These are phyloP conservation scores for Meda fulgida DNA, from an alignment of 2,797 vertebrate genomes.

Conservation along the genomic window DNA sequence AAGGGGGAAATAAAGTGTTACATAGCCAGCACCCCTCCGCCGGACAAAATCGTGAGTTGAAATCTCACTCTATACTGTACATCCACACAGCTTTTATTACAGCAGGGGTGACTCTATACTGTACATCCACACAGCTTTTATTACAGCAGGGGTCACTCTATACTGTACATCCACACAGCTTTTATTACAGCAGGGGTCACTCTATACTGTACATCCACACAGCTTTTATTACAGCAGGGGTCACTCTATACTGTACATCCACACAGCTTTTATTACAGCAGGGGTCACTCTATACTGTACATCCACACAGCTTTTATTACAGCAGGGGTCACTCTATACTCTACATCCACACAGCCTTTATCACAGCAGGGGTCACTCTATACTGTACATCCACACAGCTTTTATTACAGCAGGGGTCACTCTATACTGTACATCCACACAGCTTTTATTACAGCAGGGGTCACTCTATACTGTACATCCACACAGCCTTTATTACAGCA, in stretches of 20 bases:
- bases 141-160: no score
- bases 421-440: no score
- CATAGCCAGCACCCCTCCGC: slow-evolving; percentile 93
- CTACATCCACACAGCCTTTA: not conserved
- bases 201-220: no score
- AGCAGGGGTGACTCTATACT: no score
- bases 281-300: no score
- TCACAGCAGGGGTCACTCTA: no score
- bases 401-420: not conserved
- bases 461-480: no score
- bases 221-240: not conserved
- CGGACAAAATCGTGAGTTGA: slow-evolving; percentile 92
- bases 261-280: not conserved
- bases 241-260: no score
- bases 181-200: not conserved
- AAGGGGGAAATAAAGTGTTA: slow-evolving; percentile 93
- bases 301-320: not conserved
- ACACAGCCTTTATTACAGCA: not conserved
- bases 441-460: not conserved
- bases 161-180: no score
- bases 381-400: no score
- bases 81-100: no score
- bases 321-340: no score
- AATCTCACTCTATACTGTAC: not conserved
- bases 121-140: not conserved